phyloP scores from a whole-genome alignment of 2,797 vertebrate genomes.

The Spondyliosoma cantharus region DNA sequence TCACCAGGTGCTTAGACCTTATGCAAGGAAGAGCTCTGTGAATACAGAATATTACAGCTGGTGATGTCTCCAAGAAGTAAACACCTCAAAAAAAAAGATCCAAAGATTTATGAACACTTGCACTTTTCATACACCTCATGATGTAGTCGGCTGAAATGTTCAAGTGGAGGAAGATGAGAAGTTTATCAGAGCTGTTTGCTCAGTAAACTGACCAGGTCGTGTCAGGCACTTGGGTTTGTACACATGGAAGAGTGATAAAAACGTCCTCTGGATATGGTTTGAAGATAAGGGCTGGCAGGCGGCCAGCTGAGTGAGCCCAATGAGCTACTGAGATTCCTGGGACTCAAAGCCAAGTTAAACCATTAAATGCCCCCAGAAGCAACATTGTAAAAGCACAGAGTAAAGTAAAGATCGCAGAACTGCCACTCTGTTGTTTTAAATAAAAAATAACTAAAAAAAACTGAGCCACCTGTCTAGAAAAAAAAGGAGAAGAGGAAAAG shows the following conservation, averaged over 20 bases:
- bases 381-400: conserved; percentile 26
- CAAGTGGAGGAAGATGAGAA: conserved; percentile 49
- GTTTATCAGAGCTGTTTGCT: conserved; percentile 49
- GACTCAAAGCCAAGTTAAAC: conserved; percentile 36
- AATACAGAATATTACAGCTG: conserved; percentile 6
- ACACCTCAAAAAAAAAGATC: conserved; percentile 15
- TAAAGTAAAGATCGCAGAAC: conserved; percentile 13
- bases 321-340: conserved; percentile 29
- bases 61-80: conserved; percentile 19
- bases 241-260: conserved; percentile 65
- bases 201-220: conserved; percentile 30
- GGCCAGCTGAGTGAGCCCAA: conserved; percentile 33
- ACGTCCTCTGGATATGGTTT: conserved; percentile 54
- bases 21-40: conserved; percentile 5
- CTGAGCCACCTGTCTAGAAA: not conserved
- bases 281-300: conserved; percentile 63
- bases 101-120: conserved; percentile 36
- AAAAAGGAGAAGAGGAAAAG: not conserved
- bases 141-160: conserved; percentile 33
- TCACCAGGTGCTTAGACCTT: conserved; percentile 45
- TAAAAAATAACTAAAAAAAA: not conserved
- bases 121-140: conserved; percentile 30
- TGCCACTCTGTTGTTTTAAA: not conserved
- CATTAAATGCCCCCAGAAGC: conserved; percentile 39
- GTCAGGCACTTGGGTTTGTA: conserved; percentile 54